A percentile compares a stretch with the other conserved stretches of the same genome.
Conservation (phyloP, 2,888 invertebrate species). For the Idaea biselata region DNA sequence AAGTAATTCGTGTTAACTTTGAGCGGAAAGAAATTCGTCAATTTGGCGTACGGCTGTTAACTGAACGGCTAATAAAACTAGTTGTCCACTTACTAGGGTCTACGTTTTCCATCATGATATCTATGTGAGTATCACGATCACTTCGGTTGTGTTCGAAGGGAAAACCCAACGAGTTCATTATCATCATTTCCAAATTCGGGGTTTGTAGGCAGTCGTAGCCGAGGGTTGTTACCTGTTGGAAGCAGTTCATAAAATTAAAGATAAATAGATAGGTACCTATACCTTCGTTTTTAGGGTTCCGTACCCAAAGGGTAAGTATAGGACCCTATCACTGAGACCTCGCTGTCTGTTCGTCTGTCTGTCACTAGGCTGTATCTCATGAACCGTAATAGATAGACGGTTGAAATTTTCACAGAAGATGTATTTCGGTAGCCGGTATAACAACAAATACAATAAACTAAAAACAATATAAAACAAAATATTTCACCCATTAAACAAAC, state of each 20-base stretch:
- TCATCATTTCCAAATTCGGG: conserved; percentile 56
- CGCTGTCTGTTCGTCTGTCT: too few relatives aligned
- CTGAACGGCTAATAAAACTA: conserved; percentile 1
- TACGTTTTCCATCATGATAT: conserved; percentile 57
- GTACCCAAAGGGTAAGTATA: background rate
- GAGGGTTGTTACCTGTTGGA: conserved; percentile 42
- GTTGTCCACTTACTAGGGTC: conserved; percentile 48
- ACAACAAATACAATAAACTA: too few relatives aligned
- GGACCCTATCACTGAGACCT: too few relatives aligned
- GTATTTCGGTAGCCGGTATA: too few relatives aligned
- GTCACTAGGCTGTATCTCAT: too few relatives aligned
- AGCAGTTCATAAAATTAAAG: background rate
- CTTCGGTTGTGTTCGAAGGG: conserved; percentile 66
- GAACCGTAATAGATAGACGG: too few relatives aligned
- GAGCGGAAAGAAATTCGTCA: too few relatives aligned
- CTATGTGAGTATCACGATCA: conserved; percentile 48
- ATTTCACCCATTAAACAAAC: too few relatives aligned
- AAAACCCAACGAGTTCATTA: conserved; percentile 62
- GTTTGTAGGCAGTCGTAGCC: conserved; percentile 62
- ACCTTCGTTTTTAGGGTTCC: too few relatives aligned
- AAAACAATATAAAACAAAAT: too few relatives aligned
- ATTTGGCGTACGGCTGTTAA: background rate
- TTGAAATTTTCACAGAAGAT: too few relatives aligned
- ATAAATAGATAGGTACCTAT: conserved; percentile 3
- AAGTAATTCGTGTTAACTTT: too few relatives aligned